Percentiles rank a stretch among this genome's conserved stretches.
phyloP scores from a whole-genome alignment of 2,797 vertebrate genomes.

The Melopsittacus undulatus region DNA sequence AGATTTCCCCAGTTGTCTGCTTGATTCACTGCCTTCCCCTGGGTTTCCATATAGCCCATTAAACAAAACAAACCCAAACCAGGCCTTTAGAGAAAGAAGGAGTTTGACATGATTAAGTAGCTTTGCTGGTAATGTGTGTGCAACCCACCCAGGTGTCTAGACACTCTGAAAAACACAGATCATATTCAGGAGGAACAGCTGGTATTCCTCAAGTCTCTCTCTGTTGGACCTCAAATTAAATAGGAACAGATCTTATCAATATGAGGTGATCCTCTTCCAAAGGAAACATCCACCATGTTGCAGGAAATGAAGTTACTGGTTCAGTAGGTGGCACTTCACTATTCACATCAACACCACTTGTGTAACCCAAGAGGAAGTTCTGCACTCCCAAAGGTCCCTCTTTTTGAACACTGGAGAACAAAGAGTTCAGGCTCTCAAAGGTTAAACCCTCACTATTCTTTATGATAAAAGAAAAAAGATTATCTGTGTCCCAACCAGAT shows the following conservation, averaged over 20 bases:
- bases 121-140: background rate
- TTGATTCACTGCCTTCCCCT: background rate
- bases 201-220: constrained; percentile 3
- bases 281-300: background rate
- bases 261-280: background rate
- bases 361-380: background rate
- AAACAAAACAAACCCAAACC: background rate
- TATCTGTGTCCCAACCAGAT: background rate
- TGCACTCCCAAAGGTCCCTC: background rate
- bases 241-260: constrained; percentile 1
- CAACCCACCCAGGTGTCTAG: constrained; percentile 62
- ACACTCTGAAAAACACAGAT: constrained; percentile 52
- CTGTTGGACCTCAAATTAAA: background rate
- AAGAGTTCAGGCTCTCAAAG: background rate
- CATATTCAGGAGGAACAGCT: constrained; percentile 14
- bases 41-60: background rate
- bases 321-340: background rate
- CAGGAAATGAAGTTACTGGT: constrained; percentile 14
- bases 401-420: background rate
- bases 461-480: background rate
- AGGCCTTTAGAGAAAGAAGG: background rate
- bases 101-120: constrained; percentile 10
- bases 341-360: background rate
- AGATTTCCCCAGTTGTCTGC: background rate
- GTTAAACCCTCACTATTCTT: background rate